These are phyloP conservation scores for Hyla sarda DNA, from an alignment of 2,113 vertebrate species.

Conservation along the genomic window DNA sequence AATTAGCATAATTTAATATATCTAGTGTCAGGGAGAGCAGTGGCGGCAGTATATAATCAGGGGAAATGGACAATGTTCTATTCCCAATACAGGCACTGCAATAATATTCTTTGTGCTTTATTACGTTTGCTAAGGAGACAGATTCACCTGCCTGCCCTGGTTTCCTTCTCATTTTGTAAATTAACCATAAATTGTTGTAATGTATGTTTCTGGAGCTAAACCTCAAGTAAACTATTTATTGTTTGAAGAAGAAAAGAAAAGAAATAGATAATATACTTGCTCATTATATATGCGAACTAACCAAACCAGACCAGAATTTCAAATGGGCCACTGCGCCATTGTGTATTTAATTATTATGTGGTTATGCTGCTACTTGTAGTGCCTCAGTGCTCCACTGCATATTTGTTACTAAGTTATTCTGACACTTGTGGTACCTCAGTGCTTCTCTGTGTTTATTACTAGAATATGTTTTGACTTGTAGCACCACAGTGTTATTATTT, in stretches of 20 bases:
- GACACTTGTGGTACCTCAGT: too few species aligned
- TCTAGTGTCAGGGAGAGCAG: slow-evolving; percentile 32
- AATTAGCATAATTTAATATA: slow-evolving; percentile 47
- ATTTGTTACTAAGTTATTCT: too few species aligned
- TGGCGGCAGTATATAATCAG: slow-evolving; percentile 20
- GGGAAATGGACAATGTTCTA: slow-evolving; percentile 23
- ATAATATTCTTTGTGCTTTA: slow-evolving; percentile 22
- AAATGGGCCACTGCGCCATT: too few species aligned
- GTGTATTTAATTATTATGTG: too few species aligned
- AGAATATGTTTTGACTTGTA: too few species aligned
- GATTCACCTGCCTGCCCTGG: slow-evolving; percentile 8
- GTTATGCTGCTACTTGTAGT: too few species aligned
- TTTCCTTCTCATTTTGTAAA: background rate
- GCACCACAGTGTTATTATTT: too few species aligned
- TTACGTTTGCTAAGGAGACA: slow-evolving; percentile 12
- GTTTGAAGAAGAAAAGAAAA: background rate
- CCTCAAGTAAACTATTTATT: background rate
- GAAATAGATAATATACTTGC: background rate
- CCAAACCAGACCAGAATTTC: too few species aligned
- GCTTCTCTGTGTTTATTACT: too few species aligned
- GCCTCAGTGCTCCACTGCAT: too few species aligned
- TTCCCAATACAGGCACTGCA: background rate
- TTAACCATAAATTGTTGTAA: background rate
- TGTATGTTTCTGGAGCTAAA: background rate
- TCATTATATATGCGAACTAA: background rate